These are phyloP conservation scores for Microtus richardsoni DNA, from an alignment of 2,113 vertebrate genomes.

Conservation along the genomic window DNA sequence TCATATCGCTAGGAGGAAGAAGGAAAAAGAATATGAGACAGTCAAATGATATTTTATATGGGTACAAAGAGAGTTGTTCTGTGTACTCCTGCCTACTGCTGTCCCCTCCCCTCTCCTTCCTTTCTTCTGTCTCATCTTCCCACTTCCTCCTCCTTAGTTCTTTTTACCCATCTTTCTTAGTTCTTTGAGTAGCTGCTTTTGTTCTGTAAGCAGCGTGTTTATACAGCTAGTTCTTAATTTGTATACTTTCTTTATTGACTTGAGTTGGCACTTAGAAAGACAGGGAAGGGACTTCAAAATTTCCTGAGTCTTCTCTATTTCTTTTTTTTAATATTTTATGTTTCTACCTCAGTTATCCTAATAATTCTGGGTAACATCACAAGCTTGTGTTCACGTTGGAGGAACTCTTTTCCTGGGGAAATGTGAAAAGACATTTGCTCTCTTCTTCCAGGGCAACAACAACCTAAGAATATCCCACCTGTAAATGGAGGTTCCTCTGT, in stretches of 20 bases:
- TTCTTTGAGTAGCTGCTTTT: not conserved
- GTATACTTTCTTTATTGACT: not conserved
- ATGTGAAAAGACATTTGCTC: not conserved
- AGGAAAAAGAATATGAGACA: not conserved
- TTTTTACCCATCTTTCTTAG: not conserved
- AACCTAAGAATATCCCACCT: no score
- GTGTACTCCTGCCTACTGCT: not conserved
- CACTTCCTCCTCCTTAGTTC: not conserved
- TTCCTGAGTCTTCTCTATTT: not conserved
- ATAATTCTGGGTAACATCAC: not conserved
- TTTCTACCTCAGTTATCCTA: conserved; percentile 15
- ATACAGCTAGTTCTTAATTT: not conserved
- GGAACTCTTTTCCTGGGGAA: no score
- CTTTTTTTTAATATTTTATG: not conserved
- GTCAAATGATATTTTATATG: not conserved
- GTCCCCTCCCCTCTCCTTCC: no score
- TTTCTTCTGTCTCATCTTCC: not conserved
- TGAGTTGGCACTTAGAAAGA: conserved; percentile 15
- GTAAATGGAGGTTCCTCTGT: no score
- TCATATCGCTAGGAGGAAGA: not conserved
- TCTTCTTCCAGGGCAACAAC: no score
- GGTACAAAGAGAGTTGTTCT: not conserved
- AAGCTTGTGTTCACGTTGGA: not conserved
- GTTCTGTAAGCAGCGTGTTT: not conserved
- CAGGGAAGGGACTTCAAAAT: not conserved